Base-by-base conservation (phyloP, 1,140 invertebrate genomes). In the Riptortus pedestris region DNA sequence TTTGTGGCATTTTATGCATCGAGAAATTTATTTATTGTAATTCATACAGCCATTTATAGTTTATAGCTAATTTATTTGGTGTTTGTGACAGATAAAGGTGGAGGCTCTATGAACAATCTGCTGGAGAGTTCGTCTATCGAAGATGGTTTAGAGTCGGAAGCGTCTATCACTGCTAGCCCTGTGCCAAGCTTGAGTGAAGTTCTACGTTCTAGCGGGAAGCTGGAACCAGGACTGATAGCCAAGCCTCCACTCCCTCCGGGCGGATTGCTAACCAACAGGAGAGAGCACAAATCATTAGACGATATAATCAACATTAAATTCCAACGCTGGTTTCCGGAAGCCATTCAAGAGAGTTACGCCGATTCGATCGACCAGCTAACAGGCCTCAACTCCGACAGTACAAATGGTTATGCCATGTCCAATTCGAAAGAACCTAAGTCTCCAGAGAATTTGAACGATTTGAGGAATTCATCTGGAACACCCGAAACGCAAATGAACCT, bases 301-400 rank as follows among this genome's bases (percentile, higher is more conserved):
- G 71, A 72, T 20, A 69, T 71, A 26, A 67, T 72, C 12, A 69
- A 67, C 16, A 64, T 72, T 18, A 72, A 72, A 48, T 72, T 72
- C 58, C 71, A 70, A 47, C 63, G 68, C 27, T 72, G 71, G 71
- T 72, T 72, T 61, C 71, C 71, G 4, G 69, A 71, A 38, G 68
- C 71, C 16, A 60, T 60, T 0, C 27, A 59, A 38, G 26, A 60
- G 5, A n/a, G 26, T 20, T 29, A 31, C 18, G 18, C 26, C 14
- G 48, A 45, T n/a, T 26, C 11, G 4, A 26, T 11, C 18, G 47
- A 4, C 7, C 51, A 57, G 20, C 38, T 29, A 43, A 28, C 24
- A 20, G 27, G 52, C 27, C 3, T 28, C n/a, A 28, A 59, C 14
- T 18, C n/a, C 33, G 26, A 29, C 4, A 28, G 18, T 5, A 24